phyloP scores from a whole-genome alignment of 2,113 vertebrate genomes.

The Rhipidura dahli region DNA sequence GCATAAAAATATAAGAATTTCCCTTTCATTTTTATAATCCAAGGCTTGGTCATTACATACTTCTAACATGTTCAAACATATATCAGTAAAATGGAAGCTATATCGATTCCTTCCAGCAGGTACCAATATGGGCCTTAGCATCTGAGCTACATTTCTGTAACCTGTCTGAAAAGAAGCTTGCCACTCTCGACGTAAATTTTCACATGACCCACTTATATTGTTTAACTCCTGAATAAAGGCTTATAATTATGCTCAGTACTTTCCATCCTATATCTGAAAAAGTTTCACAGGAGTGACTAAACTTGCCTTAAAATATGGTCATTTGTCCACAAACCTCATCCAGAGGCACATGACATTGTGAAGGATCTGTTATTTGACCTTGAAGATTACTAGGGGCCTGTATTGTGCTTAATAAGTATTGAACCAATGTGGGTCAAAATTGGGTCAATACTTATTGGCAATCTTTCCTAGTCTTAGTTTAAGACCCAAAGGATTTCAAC shows the following conservation, averaged over 20 bases:
- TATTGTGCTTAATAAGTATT: not conserved
- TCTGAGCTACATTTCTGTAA: not conserved
- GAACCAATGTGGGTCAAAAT: not conserved
- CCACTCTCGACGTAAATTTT: not conserved
- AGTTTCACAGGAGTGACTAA: not conserved
- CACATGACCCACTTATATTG: not conserved
- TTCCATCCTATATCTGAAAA: not conserved
- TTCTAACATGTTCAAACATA: conserved; percentile 73
- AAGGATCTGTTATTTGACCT: not conserved
- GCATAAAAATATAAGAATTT: not conserved
- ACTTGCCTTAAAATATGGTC: not conserved
- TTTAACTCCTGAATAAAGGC: conserved; percentile 7
- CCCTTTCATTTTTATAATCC: not conserved
- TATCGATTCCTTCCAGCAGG: conserved; percentile 63
- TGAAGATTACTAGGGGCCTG: not conserved
- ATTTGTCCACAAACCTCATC: not conserved
- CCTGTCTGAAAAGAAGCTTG: not conserved
- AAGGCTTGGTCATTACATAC: conserved; percentile 61
- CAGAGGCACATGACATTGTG: not conserved
- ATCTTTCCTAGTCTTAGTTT: not conserved
- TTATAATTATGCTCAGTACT: not conserved
- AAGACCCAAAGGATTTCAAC: not conserved
- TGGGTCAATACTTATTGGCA: no score
- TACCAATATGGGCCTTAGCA: conserved; percentile 63
- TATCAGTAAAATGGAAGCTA: conserved; percentile 70